These are phyloP conservation scores for Samia ricini DNA, from an alignment of 1,140 invertebrate species.

Conservation along the genomic window DNA sequence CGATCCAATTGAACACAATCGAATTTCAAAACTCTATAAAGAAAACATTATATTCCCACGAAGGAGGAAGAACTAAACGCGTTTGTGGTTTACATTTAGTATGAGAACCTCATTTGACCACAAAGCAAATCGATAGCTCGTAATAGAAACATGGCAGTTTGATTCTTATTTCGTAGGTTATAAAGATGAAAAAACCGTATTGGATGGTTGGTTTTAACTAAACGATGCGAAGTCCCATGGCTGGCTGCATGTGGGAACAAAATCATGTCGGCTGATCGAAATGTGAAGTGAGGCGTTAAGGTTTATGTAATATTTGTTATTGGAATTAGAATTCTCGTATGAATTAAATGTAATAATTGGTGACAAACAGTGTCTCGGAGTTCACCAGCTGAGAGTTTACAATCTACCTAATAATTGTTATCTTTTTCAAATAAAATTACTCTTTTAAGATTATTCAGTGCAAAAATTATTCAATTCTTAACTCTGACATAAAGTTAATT, in stretches of 20 bases:
- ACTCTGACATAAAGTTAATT: too few relatives aligned
- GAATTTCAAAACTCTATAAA: background rate
- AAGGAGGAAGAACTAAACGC: slow-evolving; percentile 1
- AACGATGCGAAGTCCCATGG: background rate
- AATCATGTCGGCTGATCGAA: background rate
- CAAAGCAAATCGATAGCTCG: background rate
- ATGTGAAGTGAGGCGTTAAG: background rate
- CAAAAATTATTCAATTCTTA: too few relatives aligned
- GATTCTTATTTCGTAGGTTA: background rate
- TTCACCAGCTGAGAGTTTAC: background rate
- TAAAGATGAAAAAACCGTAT: background rate
- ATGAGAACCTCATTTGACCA: slow-evolving; percentile 10
- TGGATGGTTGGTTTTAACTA: background rate
- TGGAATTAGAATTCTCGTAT: background rate
- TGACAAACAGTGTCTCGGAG: background rate
- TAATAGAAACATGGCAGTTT: background rate
- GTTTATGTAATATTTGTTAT: background rate
- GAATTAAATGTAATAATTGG: background rate
- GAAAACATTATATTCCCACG: background rate
- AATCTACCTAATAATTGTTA: too few relatives aligned
- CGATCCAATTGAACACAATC: background rate
- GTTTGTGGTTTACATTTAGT: slow-evolving; percentile 6
- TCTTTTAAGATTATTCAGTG: too few relatives aligned
- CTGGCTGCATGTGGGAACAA: background rate
- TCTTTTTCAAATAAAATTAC: too few relatives aligned